Conservation (phyloP, 2,888 invertebrate species). For the Phragmatobia fuliginosa region DNA sequence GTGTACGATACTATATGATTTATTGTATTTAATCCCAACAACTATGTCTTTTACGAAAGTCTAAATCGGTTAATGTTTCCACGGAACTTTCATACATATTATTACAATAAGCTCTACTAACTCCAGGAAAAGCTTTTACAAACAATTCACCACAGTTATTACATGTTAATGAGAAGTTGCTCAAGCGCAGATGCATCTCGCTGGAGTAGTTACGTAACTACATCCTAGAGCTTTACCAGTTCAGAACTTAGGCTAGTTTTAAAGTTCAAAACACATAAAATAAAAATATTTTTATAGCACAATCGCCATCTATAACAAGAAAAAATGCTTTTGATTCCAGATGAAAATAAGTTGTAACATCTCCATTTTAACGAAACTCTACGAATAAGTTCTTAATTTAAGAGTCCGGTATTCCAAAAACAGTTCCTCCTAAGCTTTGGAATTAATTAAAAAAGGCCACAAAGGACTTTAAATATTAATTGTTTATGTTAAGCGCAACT, state of each 20-base stretch:
- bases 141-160: slow-evolving; percentile 38
- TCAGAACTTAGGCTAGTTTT: neutral
- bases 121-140: neutral
- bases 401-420: too few species aligned
- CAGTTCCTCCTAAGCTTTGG: too few species aligned
- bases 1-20: too few species aligned
- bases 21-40: neutral
- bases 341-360: neutral
- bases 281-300: too few species aligned
- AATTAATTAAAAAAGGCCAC: too few species aligned
- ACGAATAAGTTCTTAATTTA: neutral
- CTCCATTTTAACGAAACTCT: neutral
- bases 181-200: slow-evolving; percentile 34
- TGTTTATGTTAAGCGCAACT: too few species aligned
- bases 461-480: neutral
- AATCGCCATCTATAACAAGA: too few species aligned
- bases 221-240: neutral
- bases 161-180: slow-evolving; percentile 43
- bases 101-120: neutral
- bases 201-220: slow-evolving; percentile 7
- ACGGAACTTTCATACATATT: neutral
- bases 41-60: neutral
- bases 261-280: neutral
- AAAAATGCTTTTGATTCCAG: too few species aligned
- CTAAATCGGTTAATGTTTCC: neutral